Evolutionary conservation across 2,797 vertebrate genomes (phyloP).

Genomic region (Clarias laeviceps): DNA sequence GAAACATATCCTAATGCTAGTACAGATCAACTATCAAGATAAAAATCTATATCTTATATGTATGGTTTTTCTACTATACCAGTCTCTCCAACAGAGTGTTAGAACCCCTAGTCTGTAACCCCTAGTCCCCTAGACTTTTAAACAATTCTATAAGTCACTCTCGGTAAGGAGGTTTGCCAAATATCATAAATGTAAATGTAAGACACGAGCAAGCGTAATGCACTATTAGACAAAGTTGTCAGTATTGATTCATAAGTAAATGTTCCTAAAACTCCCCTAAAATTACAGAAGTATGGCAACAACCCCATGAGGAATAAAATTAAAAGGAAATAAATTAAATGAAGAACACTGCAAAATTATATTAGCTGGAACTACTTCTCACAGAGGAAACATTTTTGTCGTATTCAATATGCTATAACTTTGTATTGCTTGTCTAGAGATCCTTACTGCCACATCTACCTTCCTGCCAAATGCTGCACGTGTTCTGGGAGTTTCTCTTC

Average conservation of each 20-base stretch:
- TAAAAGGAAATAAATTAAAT: background rate
- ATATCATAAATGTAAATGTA: background rate
- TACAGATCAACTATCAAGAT: background rate
- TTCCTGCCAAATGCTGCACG: constrained; percentile 29
- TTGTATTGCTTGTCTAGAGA: background rate
- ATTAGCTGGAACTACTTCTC: background rate
- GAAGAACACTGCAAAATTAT: background rate
- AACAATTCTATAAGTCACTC: background rate
- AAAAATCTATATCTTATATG: background rate
- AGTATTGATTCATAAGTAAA: background rate
- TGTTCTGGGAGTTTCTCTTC: constrained; percentile 37
- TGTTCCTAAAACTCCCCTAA: background rate
- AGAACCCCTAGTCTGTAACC: background rate
- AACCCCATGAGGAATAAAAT: background rate
- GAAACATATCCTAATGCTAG: background rate
- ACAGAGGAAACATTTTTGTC: background rate
- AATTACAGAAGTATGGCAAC: background rate
- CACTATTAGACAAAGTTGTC: background rate
- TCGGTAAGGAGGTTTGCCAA: background rate
- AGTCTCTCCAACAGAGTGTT: background rate
- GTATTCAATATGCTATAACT: background rate
- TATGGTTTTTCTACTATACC: background rate
- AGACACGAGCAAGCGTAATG: background rate
- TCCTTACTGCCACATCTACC: constrained; percentile 12
- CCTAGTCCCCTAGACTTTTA: background rate